A percentile compares a stretch with the other conserved stretches of the same genome.
phyloP scores from a whole-genome alignment of 2,888 invertebrate genomes.

The Griposia aprilina region DNA sequence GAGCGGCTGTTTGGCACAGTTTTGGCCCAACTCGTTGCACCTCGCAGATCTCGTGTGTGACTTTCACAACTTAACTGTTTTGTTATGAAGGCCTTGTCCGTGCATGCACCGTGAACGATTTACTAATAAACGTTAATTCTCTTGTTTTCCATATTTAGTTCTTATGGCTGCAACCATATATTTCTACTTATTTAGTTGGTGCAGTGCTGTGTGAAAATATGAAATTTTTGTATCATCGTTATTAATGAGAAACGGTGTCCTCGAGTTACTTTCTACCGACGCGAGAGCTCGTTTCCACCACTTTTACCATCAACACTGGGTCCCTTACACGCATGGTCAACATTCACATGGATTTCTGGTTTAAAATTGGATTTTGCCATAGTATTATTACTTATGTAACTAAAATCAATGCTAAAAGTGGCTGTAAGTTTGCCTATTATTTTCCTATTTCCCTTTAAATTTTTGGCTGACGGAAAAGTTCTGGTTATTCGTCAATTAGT shows the following conservation, averaged over 20 bases:
- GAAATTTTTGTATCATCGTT: slow-evolving; percentile 71
- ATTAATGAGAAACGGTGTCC: slow-evolving; percentile 73
- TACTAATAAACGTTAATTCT: slow-evolving; percentile 66
- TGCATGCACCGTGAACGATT: slow-evolving; percentile 69
- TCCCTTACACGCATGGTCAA: slow-evolving; percentile 66
- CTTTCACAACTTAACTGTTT: slow-evolving; percentile 78
- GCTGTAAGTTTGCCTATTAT: background rate
- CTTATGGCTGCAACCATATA: slow-evolving; percentile 26
- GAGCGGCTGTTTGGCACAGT: slow-evolving; percentile 69
- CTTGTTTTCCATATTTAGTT: slow-evolving; percentile 53
- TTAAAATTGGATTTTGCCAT: background rate
- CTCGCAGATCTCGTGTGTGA: slow-evolving; percentile 71
- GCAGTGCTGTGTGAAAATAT: slow-evolving; percentile 59
- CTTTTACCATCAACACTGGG: slow-evolving; percentile 65
- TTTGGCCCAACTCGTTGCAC: slow-evolving; percentile 74
- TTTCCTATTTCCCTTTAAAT: background rate
- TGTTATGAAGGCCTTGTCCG: slow-evolving; percentile 75
- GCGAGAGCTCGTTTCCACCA: slow-evolving; percentile 76
- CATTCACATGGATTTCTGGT: slow-evolving; percentile 27
- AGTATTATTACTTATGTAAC: background rate
- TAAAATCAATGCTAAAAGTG: slow-evolving; percentile 1
- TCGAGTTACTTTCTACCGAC: slow-evolving; percentile 76
- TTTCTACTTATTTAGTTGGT: slow-evolving; percentile 19
- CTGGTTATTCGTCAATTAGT: background rate
- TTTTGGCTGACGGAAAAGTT: background rate